Evolutionary conservation across 1,140 invertebrate genomes (phyloP).

Genomic region (Drosophila yakuba): DNA sequence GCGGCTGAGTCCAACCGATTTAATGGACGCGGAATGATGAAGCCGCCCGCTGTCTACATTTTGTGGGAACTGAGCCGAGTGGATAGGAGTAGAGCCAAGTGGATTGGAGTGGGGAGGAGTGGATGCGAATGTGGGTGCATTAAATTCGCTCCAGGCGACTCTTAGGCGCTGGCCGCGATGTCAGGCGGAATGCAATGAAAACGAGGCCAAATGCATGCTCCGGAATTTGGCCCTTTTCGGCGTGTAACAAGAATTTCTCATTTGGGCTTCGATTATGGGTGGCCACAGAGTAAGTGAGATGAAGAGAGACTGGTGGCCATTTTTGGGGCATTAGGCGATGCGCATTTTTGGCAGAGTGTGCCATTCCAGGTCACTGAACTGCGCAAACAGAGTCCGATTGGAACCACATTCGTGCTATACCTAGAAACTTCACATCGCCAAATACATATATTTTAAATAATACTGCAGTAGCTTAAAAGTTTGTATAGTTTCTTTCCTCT

Average conservation of each 20-base stretch:
- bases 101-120: not conserved
- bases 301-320: slow-evolving; percentile 6
- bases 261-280: slow-evolving; percentile 56
- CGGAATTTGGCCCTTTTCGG: slow-evolving; percentile 9
- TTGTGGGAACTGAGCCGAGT: not conserved
- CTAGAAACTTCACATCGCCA: too few relatives aligned
- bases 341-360: slow-evolving; percentile 28
- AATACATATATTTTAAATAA: too few relatives aligned
- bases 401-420: too few relatives aligned
- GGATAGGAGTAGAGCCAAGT: too few relatives aligned
- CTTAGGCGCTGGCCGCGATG: slow-evolving; percentile 38
- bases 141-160: slow-evolving; percentile 60
- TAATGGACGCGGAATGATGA: slow-evolving; percentile 67
- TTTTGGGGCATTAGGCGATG: slow-evolving; percentile 25
- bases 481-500: too few relatives aligned
- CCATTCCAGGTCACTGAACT: slow-evolving; percentile 27
- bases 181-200: slow-evolving; percentile 44
- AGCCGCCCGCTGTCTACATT: slow-evolving; percentile 15
- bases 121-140: slow-evolving; percentile 42
- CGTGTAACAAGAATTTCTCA: slow-evolving; percentile 58
- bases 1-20: slow-evolving; percentile 54
- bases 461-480: too few relatives aligned
- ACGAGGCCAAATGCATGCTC: slow-evolving; percentile 51
- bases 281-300: slow-evolving; percentile 4
- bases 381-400: not conserved